Evolutionary conservation across 1,140 invertebrate species (phyloP).

Genomic region (Melitaea cinxia): DNA sequence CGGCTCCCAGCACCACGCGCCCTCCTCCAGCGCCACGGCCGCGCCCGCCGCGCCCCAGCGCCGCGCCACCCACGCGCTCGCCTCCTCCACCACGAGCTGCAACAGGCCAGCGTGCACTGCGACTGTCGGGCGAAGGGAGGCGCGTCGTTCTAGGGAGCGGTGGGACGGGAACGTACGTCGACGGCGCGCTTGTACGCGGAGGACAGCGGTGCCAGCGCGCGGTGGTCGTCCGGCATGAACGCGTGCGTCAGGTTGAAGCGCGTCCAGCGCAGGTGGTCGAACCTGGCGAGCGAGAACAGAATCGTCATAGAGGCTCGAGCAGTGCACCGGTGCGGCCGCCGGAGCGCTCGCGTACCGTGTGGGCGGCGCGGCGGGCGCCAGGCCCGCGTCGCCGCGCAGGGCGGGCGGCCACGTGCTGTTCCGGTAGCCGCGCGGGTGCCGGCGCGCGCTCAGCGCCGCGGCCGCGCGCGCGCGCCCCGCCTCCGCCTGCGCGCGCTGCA

Average conservation of each 20-base stretch:
- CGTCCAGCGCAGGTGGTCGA: conserved; percentile 93
- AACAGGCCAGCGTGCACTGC: background rate
- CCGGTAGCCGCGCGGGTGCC: conserved; percentile 80
- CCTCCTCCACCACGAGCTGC: conserved; percentile 43
- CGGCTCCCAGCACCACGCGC: conserved; percentile 93
- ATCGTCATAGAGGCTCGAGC: no score
- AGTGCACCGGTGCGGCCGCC: no score
- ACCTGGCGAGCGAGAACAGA: conserved; percentile 84
- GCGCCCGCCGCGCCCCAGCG: conserved; percentile 36
- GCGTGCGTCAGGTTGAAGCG: conserved; percentile 92
- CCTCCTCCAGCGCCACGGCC: conserved; percentile 85
- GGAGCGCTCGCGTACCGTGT: conserved; percentile 70
- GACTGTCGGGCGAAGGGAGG: no score
- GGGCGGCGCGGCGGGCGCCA: conserved; percentile 47
- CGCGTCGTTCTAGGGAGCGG: no score
- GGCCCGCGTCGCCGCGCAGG: conserved; percentile 79
- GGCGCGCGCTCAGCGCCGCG: conserved; percentile 85
- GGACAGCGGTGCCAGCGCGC: conserved; percentile 42
- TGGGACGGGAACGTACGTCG: conserved; percentile 32
- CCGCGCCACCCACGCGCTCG: conserved; percentile 31
- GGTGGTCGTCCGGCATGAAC: conserved; percentile 87
- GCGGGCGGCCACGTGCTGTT: conserved; percentile 91
- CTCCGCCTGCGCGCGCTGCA: conserved; percentile 85
- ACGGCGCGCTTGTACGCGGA: conserved; percentile 41
- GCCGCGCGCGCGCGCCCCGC: conserved; percentile 77